Base-by-base conservation (phyloP, 1,140 invertebrate genomes). In the Tetragonula clypearis region DNA sequence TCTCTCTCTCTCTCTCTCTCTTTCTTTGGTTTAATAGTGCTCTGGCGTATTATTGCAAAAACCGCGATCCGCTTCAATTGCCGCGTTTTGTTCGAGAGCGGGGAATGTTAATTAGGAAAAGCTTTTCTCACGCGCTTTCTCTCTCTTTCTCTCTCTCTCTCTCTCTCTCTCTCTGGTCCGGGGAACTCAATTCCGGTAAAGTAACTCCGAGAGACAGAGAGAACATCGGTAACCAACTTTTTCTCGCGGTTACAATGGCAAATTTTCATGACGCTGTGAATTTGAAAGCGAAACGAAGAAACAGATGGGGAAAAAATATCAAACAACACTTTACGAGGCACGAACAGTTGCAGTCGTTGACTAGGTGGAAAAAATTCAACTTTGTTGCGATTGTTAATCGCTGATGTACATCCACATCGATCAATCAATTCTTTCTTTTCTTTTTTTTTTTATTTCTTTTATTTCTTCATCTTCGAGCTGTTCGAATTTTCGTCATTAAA, bases 31-130 rank as follows among this genome's bases (percentile, higher is more conserved):
- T 75, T 75, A 58, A 58, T 58, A 75, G 58, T 30, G 26, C 53
- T 75, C 35, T 58, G 53, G 19, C 35, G 19, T 4, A n/a, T 49
- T 49, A 58, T 49, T 77, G 41, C 23, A 15, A 21, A 49, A 62
- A 62, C 17, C 21, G 23, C 19, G 23, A 77, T 62, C 26, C 26
- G 26, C 30, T 49, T 77, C 75, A 77, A 62, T 62, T 49, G 58
- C 4, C 75, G n/a, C n/a, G 60, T 65, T 77, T 26, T 49, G 23
- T 41, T 1, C 41, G 26, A 6, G 56, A 76, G 23, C 15, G 26
- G 30, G 19, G 58, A 77, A 77, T 65, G 35, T n/a, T 77, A 77
- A 77, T 77, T 77, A 77, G 58, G 23, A 62, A 71, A 60, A 60
- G 74, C 56, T 76, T 60, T 76, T 49, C 62, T 60, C 74, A n/a